Conservation (phyloP, 2,797 vertebrate genomes). For the Gymnoscopelus microlampas region DNA sequence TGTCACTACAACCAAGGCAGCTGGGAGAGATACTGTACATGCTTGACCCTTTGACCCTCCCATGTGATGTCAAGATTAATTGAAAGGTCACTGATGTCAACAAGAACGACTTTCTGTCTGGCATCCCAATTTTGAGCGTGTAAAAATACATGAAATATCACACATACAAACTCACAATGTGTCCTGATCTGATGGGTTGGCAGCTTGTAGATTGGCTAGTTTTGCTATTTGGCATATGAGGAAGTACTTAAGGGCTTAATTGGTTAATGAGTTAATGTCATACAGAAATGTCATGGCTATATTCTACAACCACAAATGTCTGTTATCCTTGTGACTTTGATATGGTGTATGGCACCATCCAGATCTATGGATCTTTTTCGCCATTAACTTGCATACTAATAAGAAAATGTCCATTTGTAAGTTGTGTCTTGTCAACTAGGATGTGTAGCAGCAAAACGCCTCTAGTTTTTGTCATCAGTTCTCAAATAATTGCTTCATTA, state of each 20-base stretch:
- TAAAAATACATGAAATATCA: too few relatives aligned
- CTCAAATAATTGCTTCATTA: too few relatives aligned
- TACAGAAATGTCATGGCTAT: conserved; percentile 54
- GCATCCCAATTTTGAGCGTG: too few relatives aligned
- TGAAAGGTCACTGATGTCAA: conserved; percentile 51
- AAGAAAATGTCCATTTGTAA: too few relatives aligned
- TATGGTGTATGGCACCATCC: background rate
- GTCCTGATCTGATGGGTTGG: too few relatives aligned
- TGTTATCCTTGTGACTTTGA: conserved; percentile 47
- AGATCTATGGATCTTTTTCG: background rate
- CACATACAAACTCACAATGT: too few relatives aligned
- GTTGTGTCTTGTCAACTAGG: too few relatives aligned
- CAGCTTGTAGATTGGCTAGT: too few relatives aligned
- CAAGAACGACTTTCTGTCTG: conserved; percentile 4
- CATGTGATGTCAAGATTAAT: conserved; percentile 33
- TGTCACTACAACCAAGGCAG: conserved; percentile 82
- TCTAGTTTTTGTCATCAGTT: too few relatives aligned
- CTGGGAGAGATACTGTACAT: conserved; percentile 42
- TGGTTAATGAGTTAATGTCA: conserved; percentile 55
- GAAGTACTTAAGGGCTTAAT: background rate
- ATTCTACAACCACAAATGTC: conserved; percentile 48
- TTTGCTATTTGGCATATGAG: too few relatives aligned
- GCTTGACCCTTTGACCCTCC: conserved; percentile 69
- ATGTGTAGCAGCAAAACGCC: too few relatives aligned
- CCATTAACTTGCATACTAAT: background rate